Evolutionary conservation across 2,888 invertebrate species (phyloP), one percentile per base, ranked within the genome.

Genomic region (Phaonia tiefii): DNA sequence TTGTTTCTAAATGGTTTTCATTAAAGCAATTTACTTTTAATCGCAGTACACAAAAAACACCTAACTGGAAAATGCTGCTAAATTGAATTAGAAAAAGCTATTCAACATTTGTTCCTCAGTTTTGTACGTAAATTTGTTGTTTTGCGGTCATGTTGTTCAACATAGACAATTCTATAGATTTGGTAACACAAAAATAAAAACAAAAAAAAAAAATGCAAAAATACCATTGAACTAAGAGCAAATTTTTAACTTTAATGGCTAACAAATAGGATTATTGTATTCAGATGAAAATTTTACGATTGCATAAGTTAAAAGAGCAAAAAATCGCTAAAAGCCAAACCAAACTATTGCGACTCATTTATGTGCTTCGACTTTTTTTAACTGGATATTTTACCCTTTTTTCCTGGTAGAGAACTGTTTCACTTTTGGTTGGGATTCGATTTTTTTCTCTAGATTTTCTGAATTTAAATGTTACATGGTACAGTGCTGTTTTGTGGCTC

Each of bases 251-350:
- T 75, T 80, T 63, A 79, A 79, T 79, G 71, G 79, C 75, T 51
- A 69, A 72, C 75, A 80, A 80, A 80, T 80, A 71, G 75, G 79
- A 80, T 80, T 80, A 80, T 73, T 63, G 67, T 69, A 51, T 63
- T 46, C 26, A 63, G 54, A 80, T 80, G 75, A 73, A 73, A 63
- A 26, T 3, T 39, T 56, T 54, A 25, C 56, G 54, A 60, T 70
- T 70, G 49, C 44, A 46, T 46, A 72, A 72, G 66, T 42, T 58
- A 39, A 70, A 31, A 31, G 31, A 3, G 51, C 51, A 22, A 51
- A 20, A 51, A 51, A 20, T 10, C 22, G 11, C 3, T 13, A 13
- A 54, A 54, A 54, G 54, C 25, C 54, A 54, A 25, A 10, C 54
- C 13, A 13, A 8, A 25, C 54, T 13, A 54, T 54, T 22, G 54